Percentiles rank a stretch among this genome's conserved stretches.
Conservation (phyloP, 2,113 vertebrate genomes). For the Hippotragus niger region DNA sequence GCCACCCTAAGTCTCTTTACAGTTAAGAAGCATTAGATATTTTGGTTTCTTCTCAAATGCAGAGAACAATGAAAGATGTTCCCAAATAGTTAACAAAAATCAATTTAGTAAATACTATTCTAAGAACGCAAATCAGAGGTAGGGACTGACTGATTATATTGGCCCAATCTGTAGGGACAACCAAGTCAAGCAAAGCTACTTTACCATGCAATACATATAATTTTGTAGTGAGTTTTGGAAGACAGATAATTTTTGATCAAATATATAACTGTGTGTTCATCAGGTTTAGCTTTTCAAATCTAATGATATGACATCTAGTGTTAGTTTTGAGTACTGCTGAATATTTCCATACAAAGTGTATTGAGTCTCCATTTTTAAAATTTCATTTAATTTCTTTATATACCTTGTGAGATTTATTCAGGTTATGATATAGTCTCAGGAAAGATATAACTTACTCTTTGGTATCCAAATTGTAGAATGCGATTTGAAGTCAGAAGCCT, state of each 20-base stretch:
- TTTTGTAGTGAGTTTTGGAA: neutral
- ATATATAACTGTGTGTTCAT: neutral
- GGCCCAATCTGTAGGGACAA: neutral
- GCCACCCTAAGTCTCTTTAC: neutral
- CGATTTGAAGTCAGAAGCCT: neutral
- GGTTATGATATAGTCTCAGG: neutral
- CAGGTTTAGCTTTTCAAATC: neutral
- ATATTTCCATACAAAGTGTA: neutral
- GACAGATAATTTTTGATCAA: neutral
- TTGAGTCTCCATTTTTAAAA: neutral
- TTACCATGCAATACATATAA: neutral
- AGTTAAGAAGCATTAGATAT: neutral
- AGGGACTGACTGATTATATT: neutral
- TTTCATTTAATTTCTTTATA: neutral
- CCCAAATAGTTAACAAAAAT: neutral
- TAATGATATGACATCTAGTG: constrained; percentile 36
- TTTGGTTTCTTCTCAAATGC: constrained; percentile 15
- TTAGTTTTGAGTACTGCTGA: constrained; percentile 56
- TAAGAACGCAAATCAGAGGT: neutral
- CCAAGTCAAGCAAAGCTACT: neutral
- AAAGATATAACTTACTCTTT: neutral
- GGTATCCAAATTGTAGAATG: neutral
- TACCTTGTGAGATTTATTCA: neutral
- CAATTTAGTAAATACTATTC: neutral
- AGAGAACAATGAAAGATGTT: neutral